Evolutionary conservation across 2,797 vertebrate genomes (phyloP).

Genomic region (Heterohyrax brucei): DNA sequence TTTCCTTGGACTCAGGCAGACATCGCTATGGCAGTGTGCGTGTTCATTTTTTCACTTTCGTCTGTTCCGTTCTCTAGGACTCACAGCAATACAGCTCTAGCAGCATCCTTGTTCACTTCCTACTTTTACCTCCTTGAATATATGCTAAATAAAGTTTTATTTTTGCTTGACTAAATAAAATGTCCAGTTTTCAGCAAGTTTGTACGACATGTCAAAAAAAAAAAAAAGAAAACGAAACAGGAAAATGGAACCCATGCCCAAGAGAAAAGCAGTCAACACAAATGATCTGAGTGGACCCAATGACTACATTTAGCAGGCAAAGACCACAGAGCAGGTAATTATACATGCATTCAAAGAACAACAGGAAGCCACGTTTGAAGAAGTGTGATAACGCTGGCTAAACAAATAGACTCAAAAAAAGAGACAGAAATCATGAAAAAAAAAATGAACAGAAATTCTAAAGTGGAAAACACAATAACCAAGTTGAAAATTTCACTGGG

Average conservation of each 20-base stretch:
- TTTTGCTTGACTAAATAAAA: not conserved
- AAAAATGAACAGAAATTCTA: not conserved
- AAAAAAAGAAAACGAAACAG: not conserved
- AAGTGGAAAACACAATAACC: not conserved
- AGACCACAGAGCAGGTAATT: not conserved
- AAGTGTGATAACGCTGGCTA: not conserved
- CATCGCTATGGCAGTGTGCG: too few species aligned
- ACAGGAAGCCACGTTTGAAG: not conserved
- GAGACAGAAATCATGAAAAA: conserved; percentile 9
- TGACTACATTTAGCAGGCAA: not conserved
- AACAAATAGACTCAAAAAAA: conserved; percentile 36
- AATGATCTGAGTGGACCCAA: not conserved
- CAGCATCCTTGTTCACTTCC: too few species aligned
- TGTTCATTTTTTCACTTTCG: too few species aligned
- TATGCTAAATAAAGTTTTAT: too few species aligned
- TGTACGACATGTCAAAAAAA: not conserved
- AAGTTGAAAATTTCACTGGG: conserved; percentile 11
- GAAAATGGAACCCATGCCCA: not conserved
- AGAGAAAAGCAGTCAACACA: not conserved
- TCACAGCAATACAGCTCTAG: too few species aligned
- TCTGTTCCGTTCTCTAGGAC: too few species aligned
- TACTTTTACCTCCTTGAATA: too few species aligned
- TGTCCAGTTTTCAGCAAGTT: not conserved
- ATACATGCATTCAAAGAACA: not conserved
- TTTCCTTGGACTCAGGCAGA: too few species aligned